Conservation (phyloP, 2,113 vertebrate species). For the Etheostoma cragini region DNA sequence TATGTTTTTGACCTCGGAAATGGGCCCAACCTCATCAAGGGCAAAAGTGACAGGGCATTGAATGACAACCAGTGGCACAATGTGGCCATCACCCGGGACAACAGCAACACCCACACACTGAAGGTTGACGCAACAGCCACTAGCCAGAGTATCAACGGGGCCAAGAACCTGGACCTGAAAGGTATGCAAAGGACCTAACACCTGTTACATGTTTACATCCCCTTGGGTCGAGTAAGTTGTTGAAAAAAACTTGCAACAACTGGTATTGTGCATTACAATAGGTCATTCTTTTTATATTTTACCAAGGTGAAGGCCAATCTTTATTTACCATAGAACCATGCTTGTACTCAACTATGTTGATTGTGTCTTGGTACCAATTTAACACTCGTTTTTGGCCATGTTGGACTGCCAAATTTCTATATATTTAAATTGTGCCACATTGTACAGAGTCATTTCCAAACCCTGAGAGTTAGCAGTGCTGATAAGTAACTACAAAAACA, state of each 20-base stretch:
- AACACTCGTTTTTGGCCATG: neutral
- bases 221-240: neutral
- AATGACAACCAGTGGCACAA: constrained; percentile 99
- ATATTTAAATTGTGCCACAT: neutral
- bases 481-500: neutral
- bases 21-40: constrained; percentile 97
- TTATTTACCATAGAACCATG: neutral
- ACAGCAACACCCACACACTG: constrained; percentile 96
- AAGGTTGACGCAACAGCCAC: constrained; percentile 95
- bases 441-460: no score
- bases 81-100: constrained; percentile 96
- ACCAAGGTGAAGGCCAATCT: neutral
- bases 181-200: constrained; percentile 79
- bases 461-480: neutral
- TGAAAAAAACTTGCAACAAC: neutral
- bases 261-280: neutral
- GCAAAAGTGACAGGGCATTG: constrained; percentile 93
- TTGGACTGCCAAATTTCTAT: neutral
- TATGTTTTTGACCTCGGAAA: constrained; percentile 99
- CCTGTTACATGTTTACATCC: neutral
- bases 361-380: neutral
- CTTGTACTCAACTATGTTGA: neutral
- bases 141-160: constrained; percentile 97
- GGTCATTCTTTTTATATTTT: neutral
- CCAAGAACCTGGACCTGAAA: constrained; percentile 99